Conservation (phyloP, 2,888 invertebrate species). For the Hofmannophila pseudospretella region DNA sequence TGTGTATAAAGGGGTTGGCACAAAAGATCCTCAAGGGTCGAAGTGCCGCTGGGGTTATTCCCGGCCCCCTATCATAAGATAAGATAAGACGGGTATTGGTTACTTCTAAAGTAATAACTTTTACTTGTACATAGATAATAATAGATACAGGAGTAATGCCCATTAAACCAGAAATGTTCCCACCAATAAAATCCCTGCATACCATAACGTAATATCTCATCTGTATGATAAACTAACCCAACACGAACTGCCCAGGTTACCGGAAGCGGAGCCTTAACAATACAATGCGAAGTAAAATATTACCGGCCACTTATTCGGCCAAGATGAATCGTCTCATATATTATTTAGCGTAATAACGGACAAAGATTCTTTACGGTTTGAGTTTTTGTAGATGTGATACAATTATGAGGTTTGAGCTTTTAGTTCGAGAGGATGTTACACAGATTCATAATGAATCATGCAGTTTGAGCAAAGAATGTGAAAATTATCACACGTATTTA, state of each 20-base stretch:
- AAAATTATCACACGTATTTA: too few relatives aligned
- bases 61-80: too few relatives aligned
- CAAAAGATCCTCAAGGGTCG: too few relatives aligned
- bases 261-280: conserved; percentile 51
- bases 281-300: conserved; percentile 52
- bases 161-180: conserved; percentile 20
- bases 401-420: neutral
- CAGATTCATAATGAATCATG: too few relatives aligned
- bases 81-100: too few relatives aligned
- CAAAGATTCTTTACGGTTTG: conserved; percentile 31
- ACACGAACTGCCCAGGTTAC: conserved; percentile 28
- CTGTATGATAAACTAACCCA: conserved; percentile 20
- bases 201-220: conserved; percentile 30
- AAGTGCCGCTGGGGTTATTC: too few relatives aligned
- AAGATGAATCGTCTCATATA: conserved; percentile 68
- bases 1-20: too few relatives aligned
- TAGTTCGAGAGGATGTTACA: too few relatives aligned
- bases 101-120: too few relatives aligned
- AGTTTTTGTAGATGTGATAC: neutral
- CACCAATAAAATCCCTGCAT: conserved; percentile 17
- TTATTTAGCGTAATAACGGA: conserved; percentile 58
- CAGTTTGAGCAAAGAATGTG: too few relatives aligned
- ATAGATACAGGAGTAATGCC: too few relatives aligned
- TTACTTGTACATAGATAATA: too few relatives aligned
- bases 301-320: conserved; percentile 55